These are phyloP conservation scores for Camelus bactrianus DNA, from an alignment of 2,113 vertebrate genomes.

Conservation along the genomic window DNA sequence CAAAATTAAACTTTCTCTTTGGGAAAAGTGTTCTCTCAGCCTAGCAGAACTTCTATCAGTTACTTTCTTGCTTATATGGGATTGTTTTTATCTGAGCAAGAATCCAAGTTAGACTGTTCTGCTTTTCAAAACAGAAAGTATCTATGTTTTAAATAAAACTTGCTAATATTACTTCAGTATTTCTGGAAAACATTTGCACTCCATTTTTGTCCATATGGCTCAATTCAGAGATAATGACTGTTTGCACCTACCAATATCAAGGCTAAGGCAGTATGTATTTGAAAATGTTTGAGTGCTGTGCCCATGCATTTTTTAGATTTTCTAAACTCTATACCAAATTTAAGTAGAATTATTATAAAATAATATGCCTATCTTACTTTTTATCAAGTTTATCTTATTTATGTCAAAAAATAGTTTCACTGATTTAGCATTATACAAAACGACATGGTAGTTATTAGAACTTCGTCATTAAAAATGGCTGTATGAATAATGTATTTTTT, in stretches of 20 bases:
- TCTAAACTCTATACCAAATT: constrained; percentile 17
- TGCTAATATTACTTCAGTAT: constrained; percentile 16
- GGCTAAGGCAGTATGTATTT: not conserved
- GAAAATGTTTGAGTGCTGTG: not conserved
- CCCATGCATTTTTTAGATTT: not conserved
- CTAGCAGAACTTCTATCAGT: not conserved
- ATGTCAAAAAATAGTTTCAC: not conserved
- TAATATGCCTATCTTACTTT: not conserved
- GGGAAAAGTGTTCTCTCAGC: not conserved
- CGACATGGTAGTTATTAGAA: not conserved
- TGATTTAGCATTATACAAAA: not conserved
- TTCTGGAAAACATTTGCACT: not conserved
- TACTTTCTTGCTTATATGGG: not conserved
- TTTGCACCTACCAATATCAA: not conserved
- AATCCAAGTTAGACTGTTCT: not conserved
- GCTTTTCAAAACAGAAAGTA: constrained; percentile 45
- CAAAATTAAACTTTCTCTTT: not conserved
- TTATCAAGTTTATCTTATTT: not conserved
- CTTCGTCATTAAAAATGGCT: constrained; percentile 13
- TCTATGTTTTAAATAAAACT: constrained; percentile 45
- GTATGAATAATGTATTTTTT: not conserved
- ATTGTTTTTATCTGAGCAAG: constrained; percentile 33
- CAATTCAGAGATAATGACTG: constrained; percentile 29
- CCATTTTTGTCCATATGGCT: not conserved
- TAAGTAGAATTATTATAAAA: not conserved